Conservation (phyloP, 2,888 invertebrate genomes). For the Choreutis nemorana region DNA sequence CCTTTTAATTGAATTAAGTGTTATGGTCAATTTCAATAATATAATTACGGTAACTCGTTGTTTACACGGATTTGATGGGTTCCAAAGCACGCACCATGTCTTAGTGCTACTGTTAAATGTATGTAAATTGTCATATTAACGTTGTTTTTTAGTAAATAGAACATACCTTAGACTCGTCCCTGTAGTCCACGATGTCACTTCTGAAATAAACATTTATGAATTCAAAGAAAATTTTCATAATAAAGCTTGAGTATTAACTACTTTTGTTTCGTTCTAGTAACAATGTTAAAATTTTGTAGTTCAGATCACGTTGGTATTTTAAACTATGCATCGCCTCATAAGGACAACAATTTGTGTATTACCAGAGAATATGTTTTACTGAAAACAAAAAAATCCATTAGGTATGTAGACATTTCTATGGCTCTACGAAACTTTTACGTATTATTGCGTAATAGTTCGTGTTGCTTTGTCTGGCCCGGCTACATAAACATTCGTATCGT, state of each 20-base stretch:
- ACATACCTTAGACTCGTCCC: slow-evolving; percentile 48
- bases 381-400: no score
- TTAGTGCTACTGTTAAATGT: no score
- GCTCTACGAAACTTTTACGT: no score
- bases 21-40: neutral
- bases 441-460: no score
- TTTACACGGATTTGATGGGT: no score
- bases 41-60: neutral
- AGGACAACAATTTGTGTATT: slow-evolving; percentile 16
- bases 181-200: slow-evolving; percentile 51
- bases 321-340: slow-evolving; percentile 18
- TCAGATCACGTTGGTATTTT: slow-evolving; percentile 16
- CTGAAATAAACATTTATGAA: slow-evolving; percentile 29
- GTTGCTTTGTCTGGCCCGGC: no score
- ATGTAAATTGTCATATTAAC: no score
- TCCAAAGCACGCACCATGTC: no score
- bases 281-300: slow-evolving; percentile 9
- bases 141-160: slow-evolving; percentile 1
- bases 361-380: no score
- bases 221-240: neutral
- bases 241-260: neutral
- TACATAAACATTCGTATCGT: no score
- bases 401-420: no score
- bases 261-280: slow-evolving; percentile 1
- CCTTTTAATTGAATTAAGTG: slow-evolving; percentile 5